These are phyloP conservation scores for Bombus impatiens DNA, from an alignment of 1,140 invertebrate species.

Conservation along the genomic window DNA sequence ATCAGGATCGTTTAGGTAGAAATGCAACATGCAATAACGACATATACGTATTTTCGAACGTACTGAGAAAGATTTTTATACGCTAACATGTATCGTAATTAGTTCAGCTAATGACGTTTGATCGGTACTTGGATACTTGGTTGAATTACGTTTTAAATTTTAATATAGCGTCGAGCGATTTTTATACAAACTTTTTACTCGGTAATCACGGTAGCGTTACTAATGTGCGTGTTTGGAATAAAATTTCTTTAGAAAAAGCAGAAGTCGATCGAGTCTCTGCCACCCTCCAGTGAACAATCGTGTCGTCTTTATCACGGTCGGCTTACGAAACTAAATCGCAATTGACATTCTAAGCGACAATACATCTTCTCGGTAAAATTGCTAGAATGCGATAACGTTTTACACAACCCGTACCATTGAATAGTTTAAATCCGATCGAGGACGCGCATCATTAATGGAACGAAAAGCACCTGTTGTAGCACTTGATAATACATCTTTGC, in stretches of 20 bases:
- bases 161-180: not conserved
- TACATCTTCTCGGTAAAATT: not conserved
- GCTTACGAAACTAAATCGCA: slow-evolving; percentile 1
- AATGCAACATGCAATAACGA: too few species aligned
- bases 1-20: too few species aligned
- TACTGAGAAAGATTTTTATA: too few species aligned
- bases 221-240: not conserved
- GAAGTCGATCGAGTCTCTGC: not conserved
- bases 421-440: not conserved
- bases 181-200: not conserved
- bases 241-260: not conserved
- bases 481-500: not conserved
- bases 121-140: too few species aligned
- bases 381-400: not conserved
- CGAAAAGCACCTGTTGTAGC: not conserved
- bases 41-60: too few species aligned
- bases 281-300: not conserved
- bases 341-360: not conserved
- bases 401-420: not conserved
- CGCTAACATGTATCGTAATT: too few species aligned
- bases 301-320: not conserved
- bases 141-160: not conserved
- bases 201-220: not conserved
- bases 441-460: not conserved
- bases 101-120: too few species aligned